Evolutionary conservation across 2,888 invertebrate species (phyloP).

Genomic region (Thecocarcelia acutangulata): DNA sequence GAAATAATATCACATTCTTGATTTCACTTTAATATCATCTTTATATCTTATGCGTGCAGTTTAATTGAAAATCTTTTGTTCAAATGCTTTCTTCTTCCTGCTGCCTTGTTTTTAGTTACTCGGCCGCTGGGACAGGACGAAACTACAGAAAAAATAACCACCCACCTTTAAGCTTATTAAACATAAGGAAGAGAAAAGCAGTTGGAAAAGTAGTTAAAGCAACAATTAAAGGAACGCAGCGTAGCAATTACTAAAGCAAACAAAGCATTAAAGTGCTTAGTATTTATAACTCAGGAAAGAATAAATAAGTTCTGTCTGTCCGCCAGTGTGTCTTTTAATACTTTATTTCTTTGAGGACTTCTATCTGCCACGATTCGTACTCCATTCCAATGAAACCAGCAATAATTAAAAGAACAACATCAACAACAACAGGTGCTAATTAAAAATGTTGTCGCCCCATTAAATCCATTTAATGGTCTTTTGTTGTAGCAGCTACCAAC

Average conservation of each 20-base stretch:
- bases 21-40: conserved; percentile 14
- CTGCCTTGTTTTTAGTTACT: not conserved
- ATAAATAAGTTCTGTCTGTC: conserved; percentile 13
- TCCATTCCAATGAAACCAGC: conserved; percentile 11
- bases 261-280: conserved; percentile 27
- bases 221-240: conserved; percentile 11
- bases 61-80: conserved; percentile 35
- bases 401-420: conserved; percentile 52
- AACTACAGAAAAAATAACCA: not conserved
- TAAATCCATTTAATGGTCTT: conserved; percentile 72
- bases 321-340: conserved; percentile 22
- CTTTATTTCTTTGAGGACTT: conserved; percentile 6
- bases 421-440: conserved; percentile 77
- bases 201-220: conserved; percentile 30
- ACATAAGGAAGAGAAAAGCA: conserved; percentile 27
- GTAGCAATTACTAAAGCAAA: conserved; percentile 27
- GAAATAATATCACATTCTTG: not conserved
- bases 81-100: not conserved
- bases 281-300: conserved; percentile 33
- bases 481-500: conserved; percentile 40
- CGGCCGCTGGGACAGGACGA: not conserved
- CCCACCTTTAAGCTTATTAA: conserved; percentile 48
- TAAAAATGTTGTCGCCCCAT: conserved; percentile 80
- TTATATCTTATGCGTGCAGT: not conserved
- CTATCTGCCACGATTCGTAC: conserved; percentile 10